Conservation (phyloP, 1,140 invertebrate genomes). For the Cydia amplana region DNA sequence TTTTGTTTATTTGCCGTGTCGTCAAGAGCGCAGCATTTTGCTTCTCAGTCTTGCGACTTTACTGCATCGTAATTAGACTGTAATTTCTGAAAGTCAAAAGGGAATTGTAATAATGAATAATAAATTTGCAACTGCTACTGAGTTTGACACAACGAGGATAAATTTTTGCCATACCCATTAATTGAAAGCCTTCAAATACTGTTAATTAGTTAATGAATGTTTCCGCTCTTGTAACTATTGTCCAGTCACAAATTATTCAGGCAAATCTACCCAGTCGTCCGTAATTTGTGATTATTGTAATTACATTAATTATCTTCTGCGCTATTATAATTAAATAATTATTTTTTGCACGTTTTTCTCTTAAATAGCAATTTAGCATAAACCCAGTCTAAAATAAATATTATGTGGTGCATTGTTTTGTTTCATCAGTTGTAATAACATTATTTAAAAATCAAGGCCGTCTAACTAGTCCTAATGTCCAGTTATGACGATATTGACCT, state of each 20-base stretch:
- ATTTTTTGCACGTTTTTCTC: not conserved
- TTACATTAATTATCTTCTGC: not conserved
- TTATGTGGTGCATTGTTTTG: not conserved
- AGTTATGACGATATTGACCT: slow-evolving; percentile 27
- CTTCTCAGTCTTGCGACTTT: too few species aligned
- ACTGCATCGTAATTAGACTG: too few species aligned
- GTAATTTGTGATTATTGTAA: not conserved
- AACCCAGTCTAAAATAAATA: too few species aligned
- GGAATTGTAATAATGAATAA: too few species aligned
- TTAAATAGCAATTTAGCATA: not conserved
- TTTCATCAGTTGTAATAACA: not conserved
- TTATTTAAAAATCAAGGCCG: slow-evolving; percentile 10
- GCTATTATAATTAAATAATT: too few species aligned
- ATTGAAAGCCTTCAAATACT: not conserved
- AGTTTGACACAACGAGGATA: not conserved
- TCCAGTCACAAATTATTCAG: not conserved
- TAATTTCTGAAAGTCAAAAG: too few species aligned
- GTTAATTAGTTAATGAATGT: not conserved
- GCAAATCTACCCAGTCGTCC: not conserved
- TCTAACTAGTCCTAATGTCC: slow-evolving; percentile 21
- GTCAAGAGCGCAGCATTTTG: too few species aligned
- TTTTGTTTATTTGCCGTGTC: too few species aligned
- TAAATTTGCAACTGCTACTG: too few species aligned
- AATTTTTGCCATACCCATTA: not conserved
- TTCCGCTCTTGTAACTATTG: not conserved